Base-by-base conservation (phyloP, 2,888 invertebrate species). In the Crematogaster levior region DNA sequence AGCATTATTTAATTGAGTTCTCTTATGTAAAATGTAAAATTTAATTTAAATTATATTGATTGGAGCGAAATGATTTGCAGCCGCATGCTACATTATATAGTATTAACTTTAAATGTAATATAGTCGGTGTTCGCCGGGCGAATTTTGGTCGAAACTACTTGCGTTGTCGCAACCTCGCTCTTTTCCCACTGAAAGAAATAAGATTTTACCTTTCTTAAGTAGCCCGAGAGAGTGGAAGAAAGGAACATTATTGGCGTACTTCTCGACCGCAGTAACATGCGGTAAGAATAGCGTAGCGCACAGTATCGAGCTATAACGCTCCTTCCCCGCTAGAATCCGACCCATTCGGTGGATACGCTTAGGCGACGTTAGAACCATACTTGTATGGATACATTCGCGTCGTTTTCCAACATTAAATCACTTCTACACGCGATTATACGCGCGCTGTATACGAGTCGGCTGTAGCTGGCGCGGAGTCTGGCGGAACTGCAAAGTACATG, bases 351-450 rank as follows among this genome's bases (percentile, higher is more conserved):
- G 66, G 48, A 63, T 66, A 65, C 48, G 48, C n/a, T 65, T 37
- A 65, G 66, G 51, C 9, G 43, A 79, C 43, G 30, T 79, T 70
- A 70, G 40, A 56, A 43, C 66, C 27, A 1, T 51, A 68, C 53
- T 53, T 70, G 72, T 65, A 65, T 68, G 77, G 37, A 68, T 77
- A 70, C 77, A 56, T 70, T 77, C 43, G n/a, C 68, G 68, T 30
- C 43, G 77, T 79, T 79, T 79, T 7, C 72, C 56, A 24, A 56
- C 40, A 21, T 77, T 70, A 70, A 79, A 70, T 79, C 77, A 70
- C 56, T 34, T 70, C 77, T 70, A 65, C 77, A 70, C 72, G 70
- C 72, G 77, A 79, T 70, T 79, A 70, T 53, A 53, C 24, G 37
- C 24, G 24, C n/a, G 43, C 21, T 43, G 30, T 74, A 34, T 46